A percentile compares a stretch with the other conserved stretches of the same genome.
Conservation (phyloP, 1,140 invertebrate species). For the Camponotus floridanus region DNA sequence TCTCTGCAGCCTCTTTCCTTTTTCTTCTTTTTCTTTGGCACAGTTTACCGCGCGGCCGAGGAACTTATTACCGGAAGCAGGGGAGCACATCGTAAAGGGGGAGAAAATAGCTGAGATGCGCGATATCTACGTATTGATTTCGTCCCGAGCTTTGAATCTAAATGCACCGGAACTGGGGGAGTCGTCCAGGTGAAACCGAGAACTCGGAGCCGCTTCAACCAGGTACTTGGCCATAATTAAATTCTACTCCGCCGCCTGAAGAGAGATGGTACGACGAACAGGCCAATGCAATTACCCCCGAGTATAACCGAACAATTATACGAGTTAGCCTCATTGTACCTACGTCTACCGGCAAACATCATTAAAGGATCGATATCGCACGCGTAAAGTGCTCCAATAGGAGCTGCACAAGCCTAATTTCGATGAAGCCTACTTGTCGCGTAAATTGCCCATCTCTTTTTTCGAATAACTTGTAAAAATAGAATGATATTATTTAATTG, state of each 20-base stretch:
- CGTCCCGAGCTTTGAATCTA: conserved; percentile 72
- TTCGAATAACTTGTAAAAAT: neutral
- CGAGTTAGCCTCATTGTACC: conserved; percentile 64
- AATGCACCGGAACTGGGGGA: conserved; percentile 62
- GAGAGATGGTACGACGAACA: conserved; percentile 18
- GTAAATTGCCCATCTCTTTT: neutral
- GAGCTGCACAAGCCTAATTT: neutral
- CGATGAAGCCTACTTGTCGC: neutral
- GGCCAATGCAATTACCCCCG: conserved; percentile 69
- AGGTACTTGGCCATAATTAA: conserved; percentile 62
- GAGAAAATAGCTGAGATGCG: conserved; percentile 44
- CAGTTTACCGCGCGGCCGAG: conserved; percentile 49
- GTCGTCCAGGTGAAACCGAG: conserved; percentile 71
- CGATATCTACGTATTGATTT: conserved; percentile 76
- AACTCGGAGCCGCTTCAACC: conserved; percentile 24
- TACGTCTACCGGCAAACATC: conserved; percentile 52
- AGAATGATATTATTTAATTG: neutral
- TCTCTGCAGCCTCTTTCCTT: neutral
- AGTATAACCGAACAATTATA: conserved; percentile 65
- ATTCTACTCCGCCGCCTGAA: conserved; percentile 53
- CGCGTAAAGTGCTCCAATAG: conserved; percentile 13
- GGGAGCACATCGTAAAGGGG: neutral
- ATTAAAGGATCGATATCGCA: conserved; percentile 2
- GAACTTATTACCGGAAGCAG: conserved; percentile 45
- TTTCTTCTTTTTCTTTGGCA: conserved; percentile 45